Percentiles rank a stretch among this genome's conserved stretches.
These are phyloP conservation scores for Lycaena phlaeas DNA, from an alignment of 2,888 invertebrate species.

Conservation along the genomic window DNA sequence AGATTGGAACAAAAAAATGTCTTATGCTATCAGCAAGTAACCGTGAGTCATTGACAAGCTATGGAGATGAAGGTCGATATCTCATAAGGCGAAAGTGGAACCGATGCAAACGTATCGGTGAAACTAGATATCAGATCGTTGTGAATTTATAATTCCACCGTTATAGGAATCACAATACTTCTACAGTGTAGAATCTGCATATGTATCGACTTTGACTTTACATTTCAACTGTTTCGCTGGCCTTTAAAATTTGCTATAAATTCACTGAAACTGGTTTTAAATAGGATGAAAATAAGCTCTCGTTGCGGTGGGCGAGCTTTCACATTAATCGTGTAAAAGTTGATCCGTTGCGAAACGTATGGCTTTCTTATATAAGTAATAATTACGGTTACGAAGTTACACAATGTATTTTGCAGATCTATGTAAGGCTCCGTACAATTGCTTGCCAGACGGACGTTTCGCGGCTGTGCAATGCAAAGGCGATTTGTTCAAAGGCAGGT, in stretches of 20 bases:
- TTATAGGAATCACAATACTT: too few relatives aligned
- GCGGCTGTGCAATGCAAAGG: constrained; percentile 79
- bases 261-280: too few relatives aligned
- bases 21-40: neutral
- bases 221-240: too few relatives aligned
- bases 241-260: too few relatives aligned
- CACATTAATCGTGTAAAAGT: neutral
- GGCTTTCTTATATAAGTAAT: neutral
- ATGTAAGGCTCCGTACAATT: constrained; percentile 44
- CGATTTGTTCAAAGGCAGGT: constrained; percentile 74
- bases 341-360: too few relatives aligned
- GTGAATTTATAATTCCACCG: constrained; percentile 11
- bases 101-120: constrained; percentile 15
- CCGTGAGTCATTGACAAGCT: constrained; percentile 12
- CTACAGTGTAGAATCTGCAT: too few relatives aligned
- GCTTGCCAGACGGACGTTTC: constrained; percentile 72
- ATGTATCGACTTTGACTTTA: too few relatives aligned
- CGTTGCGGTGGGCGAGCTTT: too few relatives aligned
- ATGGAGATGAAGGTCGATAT: constrained; percentile 16
- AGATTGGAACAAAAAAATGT: neutral
- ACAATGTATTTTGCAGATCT: constrained; percentile 13
- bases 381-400: neutral
- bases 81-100: constrained; percentile 16
- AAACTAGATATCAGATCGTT: constrained; percentile 13
- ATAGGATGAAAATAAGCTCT: too few relatives aligned